phyloP scores from a whole-genome alignment of 2,888 invertebrate species.

The Ceramica pisi region DNA sequence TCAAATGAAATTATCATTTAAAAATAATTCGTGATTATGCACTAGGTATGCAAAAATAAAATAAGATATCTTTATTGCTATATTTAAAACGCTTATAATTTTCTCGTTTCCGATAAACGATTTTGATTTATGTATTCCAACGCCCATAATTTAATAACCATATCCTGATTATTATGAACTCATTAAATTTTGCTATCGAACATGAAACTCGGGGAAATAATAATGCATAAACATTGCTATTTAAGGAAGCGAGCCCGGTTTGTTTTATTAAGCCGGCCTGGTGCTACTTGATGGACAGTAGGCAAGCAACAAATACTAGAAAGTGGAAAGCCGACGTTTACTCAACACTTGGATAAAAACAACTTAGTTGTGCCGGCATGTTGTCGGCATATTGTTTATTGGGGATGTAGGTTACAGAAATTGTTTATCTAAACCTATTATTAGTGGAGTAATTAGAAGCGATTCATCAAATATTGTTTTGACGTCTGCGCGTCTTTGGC shows the following conservation, averaged over 20 bases:
- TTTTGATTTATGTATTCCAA: background rate
- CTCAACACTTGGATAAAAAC: slow-evolving; percentile 36
- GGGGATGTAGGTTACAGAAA: slow-evolving; percentile 52
- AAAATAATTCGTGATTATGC: background rate
- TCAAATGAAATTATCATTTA: too few species aligned
- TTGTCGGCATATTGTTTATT: slow-evolving; percentile 48
- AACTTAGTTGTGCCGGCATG: slow-evolving; percentile 41
- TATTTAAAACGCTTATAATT: background rate
- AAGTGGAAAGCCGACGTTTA: slow-evolving; percentile 69
- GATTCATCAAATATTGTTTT: background rate
- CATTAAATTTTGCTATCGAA: background rate
- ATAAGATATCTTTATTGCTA: background rate
- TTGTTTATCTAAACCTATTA: slow-evolving; percentile 19
- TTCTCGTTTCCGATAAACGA: background rate
- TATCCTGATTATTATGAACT: background rate
- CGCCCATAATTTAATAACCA: background rate
- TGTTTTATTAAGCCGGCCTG: slow-evolving; percentile 54
- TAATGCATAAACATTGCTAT: slow-evolving; percentile 13
- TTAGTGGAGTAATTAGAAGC: slow-evolving; percentile 17
- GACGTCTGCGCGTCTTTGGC: slow-evolving; percentile 1
- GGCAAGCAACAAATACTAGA: slow-evolving; percentile 62
- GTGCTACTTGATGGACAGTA: slow-evolving; percentile 58
- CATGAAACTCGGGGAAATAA: background rate
- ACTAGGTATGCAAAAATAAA: background rate
- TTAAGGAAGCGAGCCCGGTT: slow-evolving; percentile 51